A percentile compares a stretch with the other conserved stretches of the same genome.
Evolutionary conservation across 2,888 invertebrate species (phyloP).

Genomic region (Abrostola triplasia): DNA sequence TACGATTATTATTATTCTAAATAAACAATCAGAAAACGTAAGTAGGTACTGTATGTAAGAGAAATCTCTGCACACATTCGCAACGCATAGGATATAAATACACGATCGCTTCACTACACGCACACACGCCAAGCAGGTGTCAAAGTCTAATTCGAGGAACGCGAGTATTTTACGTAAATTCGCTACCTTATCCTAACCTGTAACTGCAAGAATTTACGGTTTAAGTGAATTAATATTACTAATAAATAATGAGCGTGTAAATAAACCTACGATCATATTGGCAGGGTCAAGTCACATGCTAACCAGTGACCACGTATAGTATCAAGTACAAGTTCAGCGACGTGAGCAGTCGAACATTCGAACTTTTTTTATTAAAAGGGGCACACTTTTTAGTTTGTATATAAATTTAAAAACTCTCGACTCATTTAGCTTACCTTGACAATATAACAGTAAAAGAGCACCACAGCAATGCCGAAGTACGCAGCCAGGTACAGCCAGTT

Average conservation of each 20-base stretch:
- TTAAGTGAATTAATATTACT: neutral
- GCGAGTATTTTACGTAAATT: conserved; percentile 62
- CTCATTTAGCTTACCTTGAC: conserved; percentile 43
- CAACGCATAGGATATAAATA: conserved; percentile 65
- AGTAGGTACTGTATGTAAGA: conserved; percentile 20
- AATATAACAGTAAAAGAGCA: conserved; percentile 35
- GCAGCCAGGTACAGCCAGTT: conserved; percentile 57
- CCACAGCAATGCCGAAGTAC: conserved; percentile 33
- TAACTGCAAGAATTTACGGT: neutral
- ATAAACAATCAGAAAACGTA: neutral
- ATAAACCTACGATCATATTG: conserved; percentile 8
- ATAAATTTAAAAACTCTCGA: conserved; percentile 9
- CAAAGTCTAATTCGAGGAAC: conserved; percentile 82
- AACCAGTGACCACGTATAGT: conserved; percentile 46
- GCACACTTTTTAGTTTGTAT: neutral
- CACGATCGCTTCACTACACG: conserved; percentile 66
- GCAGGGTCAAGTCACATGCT: conserved; percentile 55
- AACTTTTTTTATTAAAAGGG: neutral
- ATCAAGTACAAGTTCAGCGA: conserved; percentile 6
- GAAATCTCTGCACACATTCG: conserved; percentile 68
- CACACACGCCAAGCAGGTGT: conserved; percentile 75
- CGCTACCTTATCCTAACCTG: conserved; percentile 22
- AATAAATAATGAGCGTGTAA: neutral
- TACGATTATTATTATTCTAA: too few relatives aligned
- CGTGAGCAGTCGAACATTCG: neutral